These are phyloP conservation scores for Rattus rattus DNA, from an alignment of 2,113 vertebrate genomes.

Conservation along the genomic window DNA sequence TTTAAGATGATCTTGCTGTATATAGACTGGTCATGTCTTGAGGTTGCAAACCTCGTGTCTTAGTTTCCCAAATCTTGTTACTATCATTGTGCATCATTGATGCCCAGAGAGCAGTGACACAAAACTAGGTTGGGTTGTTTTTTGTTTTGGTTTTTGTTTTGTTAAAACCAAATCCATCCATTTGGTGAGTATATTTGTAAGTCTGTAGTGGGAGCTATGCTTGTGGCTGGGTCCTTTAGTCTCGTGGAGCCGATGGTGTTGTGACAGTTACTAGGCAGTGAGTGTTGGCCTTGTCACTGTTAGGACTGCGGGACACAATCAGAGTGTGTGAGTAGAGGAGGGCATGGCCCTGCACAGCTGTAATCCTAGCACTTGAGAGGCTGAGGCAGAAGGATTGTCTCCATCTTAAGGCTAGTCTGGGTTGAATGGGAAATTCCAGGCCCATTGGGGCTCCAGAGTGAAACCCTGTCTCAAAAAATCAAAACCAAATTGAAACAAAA, in stretches of 20 bases:
- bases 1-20: neutral
- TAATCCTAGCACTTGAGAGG: too few relatives aligned
- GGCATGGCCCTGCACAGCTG: neutral
- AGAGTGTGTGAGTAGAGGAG: neutral
- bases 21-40: neutral
- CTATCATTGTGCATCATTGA: neutral
- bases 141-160: neutral
- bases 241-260: neutral
- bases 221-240: neutral
- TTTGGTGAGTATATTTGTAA: neutral
- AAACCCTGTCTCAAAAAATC: neutral
- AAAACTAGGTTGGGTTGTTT: neutral
- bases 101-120: neutral
- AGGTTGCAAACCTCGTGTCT: neutral
- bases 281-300: neutral
- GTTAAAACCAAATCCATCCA: neutral
- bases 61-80: neutral
- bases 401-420: neutral
- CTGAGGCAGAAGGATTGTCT: neutral
- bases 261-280: neutral
- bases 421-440: neutral
- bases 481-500: neutral
- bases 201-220: too few relatives aligned
- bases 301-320: rapidly evolving
- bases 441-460: neutral